Base-by-base conservation (phyloP, 2,888 invertebrate genomes). In the Lithophane socia region DNA sequence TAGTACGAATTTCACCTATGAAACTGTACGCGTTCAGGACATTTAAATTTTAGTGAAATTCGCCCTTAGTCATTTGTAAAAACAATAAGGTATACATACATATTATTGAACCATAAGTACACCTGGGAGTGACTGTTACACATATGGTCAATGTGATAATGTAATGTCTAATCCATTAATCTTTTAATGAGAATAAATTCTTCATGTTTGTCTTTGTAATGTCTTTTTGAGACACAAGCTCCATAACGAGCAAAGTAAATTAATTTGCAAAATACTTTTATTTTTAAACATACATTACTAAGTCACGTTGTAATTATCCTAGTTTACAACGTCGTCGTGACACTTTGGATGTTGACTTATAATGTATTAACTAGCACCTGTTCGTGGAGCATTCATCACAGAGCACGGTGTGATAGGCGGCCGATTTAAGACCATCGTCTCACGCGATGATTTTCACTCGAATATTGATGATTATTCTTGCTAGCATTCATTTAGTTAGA, bases 371-470 rank as follows among this genome's bases (percentile, higher is more conserved):
- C n/a, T 67, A 24, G 73, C 80, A 80, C 61, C 77, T 82, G 76
- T 56, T 80, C 44, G 70, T 70, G 8, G 42, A 63, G 21, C 37
- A 64, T 71, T 85, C 52, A 71, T 67, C 61, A 49, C 4, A 29
- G 67, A 67, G 63, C 24, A 47, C 83, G 77, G 73, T 78, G 81
- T 78, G 73, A 84, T 61, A 70, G 66, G 24, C 72, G 37, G 73
- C 66, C 81, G 44, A 67, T 71, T 60, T 69, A 65, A 73, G 56
- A 73, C 29, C 73, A 12, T 54, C 68, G 70, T 75, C 73, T 60
- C 90, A 91, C 91, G 91, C 90, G 87, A 91, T 85, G 44, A 82
- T 87, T 86, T 90, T 86, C 85, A 84, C 85, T 83, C 49, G 76
- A 74, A 77, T 75, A 86, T 84, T 85, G 84, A 83, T 82, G 37